Base-by-base conservation (phyloP, 2,113 vertebrate species). In the Polyodon spathula region DNA sequence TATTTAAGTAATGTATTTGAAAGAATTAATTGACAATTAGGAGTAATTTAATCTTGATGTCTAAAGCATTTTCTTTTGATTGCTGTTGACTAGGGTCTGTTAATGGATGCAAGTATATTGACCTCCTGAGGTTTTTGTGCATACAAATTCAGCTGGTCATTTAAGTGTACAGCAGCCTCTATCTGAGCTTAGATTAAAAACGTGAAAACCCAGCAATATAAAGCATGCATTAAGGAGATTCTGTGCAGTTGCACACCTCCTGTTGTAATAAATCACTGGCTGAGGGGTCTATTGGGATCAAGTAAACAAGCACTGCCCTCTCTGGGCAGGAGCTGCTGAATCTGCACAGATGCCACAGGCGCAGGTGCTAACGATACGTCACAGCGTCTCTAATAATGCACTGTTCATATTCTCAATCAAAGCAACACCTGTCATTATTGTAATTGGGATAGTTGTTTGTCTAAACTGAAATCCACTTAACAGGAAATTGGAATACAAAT, bases 241-340 rank as follows among this genome's bases (percentile, higher is more conserved):
- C 59, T 51, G 56, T 44, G 43, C 58, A 16, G 56, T 51, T 56
- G 51, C 48, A 58, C 67, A 69, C 67, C 65, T 72, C 65, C 65
- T 74, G 69, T 66, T 61, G 48, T 56, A 60, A 69, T 73, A 77
- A 73, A 72, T 74, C 75, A 73, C 57, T 57, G 58, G 56, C 11
- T 57, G 59, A 46, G 42, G 46, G 10, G 11, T 50, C 8, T 50
- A n/a, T 12, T 50, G 46, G 46, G 46, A 50, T 50, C 11, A 4
- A 50, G n/a, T 54, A 68, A 61, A 66, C 51, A 42, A 53, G 40
- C 55, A 40, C 54, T 63, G 58, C 40, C 58, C 38, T 68, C 61
- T 48, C 68, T 70, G 56, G 54, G 52, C 59, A 39, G n/a, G 63
- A 62, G 66, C 66, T 71, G 75, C 68, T 73, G 67, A 68, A 66